These are phyloP conservation scores for Lithosia quadra DNA, from an alignment of 2,888 invertebrate genomes.

Conservation along the genomic window DNA sequence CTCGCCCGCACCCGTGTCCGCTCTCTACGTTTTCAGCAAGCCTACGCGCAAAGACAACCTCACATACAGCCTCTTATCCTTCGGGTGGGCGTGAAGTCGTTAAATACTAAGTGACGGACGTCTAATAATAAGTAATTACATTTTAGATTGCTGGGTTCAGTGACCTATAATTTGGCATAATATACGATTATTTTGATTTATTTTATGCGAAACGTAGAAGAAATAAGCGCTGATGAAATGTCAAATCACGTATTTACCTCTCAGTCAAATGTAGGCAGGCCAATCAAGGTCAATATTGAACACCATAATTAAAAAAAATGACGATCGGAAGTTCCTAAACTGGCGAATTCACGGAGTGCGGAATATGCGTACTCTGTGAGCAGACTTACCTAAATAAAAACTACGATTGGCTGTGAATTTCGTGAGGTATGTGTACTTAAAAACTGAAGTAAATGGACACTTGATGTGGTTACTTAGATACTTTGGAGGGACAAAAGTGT, in stretches of 20 bases:
- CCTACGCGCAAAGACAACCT: constrained; percentile 43
- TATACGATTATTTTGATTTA: background rate
- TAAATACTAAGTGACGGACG: constrained; percentile 21
- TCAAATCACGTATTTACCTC: background rate
- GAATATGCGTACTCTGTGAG: too few species aligned
- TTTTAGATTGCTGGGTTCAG: background rate
- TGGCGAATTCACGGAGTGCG: too few species aligned
- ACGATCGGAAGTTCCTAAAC: too few species aligned
- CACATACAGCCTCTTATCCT: constrained; percentile 35
- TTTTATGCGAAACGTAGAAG: background rate
- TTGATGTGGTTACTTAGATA: too few species aligned
- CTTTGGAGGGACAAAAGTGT: too few species aligned
- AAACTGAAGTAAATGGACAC: background rate
- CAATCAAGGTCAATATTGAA: background rate
- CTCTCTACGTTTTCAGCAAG: constrained; percentile 33
- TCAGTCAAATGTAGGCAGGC: too few species aligned
- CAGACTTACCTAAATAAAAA: too few species aligned
- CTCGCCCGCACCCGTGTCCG: constrained; percentile 41
- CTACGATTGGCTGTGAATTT: background rate
- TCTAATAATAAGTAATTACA: constrained; percentile 19
- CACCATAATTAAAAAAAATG: too few species aligned
- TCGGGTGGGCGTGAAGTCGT: constrained; percentile 19
- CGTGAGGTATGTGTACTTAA: too few species aligned
- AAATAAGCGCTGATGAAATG: background rate
- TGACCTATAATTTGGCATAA: background rate